Evolutionary conservation across 2,888 invertebrate species (phyloP).

Genomic region (Sepioteuthis lessoniana): DNA sequence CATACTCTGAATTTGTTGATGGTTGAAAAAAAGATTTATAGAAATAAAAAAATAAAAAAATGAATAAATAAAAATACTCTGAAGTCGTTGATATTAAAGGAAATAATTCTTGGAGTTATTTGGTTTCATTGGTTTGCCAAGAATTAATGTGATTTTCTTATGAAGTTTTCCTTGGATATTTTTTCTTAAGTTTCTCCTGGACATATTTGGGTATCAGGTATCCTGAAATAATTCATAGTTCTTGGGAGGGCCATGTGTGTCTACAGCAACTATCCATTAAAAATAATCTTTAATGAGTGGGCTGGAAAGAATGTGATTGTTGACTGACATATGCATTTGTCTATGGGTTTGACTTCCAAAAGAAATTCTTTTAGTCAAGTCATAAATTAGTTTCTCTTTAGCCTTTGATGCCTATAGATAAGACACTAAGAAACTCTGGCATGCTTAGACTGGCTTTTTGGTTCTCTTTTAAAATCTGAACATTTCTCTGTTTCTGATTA

Average conservation of each 20-base stretch:
- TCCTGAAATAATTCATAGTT: background rate
- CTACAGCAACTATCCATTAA: background rate
- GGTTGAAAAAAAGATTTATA: too few species aligned
- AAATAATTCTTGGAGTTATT: too few species aligned
- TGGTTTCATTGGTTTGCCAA: too few species aligned
- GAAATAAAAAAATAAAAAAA: too few species aligned
- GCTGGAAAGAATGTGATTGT: background rate
- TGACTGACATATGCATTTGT: background rate
- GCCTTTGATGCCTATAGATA: background rate
- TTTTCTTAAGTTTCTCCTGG: too few species aligned
- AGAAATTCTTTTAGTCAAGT: background rate
- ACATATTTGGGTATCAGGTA: background rate
- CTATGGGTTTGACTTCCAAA: background rate
- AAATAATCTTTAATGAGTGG: background rate
- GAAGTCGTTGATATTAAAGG: too few species aligned
- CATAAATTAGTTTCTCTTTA: background rate
- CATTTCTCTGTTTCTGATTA: background rate
- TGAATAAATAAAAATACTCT: too few species aligned
- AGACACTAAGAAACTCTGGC: background rate
- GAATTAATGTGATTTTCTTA: background rate
- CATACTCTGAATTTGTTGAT: too few species aligned
- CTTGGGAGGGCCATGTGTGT: background rate
- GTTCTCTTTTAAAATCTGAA: background rate
- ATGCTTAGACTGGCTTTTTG: background rate
- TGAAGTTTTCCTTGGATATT: background rate